These are phyloP conservation scores for Phrynocephalus versicolor DNA, from an alignment of 2,113 vertebrate species.

Conservation along the genomic window DNA sequence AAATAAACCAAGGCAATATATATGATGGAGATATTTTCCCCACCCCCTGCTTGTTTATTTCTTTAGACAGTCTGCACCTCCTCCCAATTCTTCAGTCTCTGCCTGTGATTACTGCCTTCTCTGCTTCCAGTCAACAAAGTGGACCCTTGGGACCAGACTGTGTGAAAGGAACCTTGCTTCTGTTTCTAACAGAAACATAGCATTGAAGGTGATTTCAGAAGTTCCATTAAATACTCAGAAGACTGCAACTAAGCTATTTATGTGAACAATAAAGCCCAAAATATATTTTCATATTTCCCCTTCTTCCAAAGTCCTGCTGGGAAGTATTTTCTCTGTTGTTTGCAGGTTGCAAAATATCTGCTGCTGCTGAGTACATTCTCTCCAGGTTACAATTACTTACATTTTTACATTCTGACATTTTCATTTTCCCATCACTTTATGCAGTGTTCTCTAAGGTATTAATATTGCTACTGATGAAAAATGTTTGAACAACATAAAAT, in stretches of 20 bases:
- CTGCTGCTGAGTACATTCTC: not conserved
- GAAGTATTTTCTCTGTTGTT: conserved; percentile 11
- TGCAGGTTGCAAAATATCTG: not conserved
- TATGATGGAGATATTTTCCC: not conserved
- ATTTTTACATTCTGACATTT: not conserved
- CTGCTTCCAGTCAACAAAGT: not conserved
- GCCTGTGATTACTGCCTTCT: not conserved
- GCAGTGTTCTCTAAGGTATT: not conserved
- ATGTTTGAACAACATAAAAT: not conserved
- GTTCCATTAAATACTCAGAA: conserved; percentile 12
- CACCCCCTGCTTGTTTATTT: not conserved
- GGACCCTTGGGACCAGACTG: no score
- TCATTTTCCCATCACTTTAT: not conserved
- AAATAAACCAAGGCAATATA: not conserved
- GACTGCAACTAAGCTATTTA: not conserved
- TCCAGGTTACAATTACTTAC: conserved; percentile 11
- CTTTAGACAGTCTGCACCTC: not conserved
- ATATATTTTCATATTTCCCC: not conserved
- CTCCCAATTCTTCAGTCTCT: not conserved
- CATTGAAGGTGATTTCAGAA: not conserved
- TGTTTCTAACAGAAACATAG: not conserved
- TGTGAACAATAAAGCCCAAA: not conserved
- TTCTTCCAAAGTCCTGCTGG: not conserved
- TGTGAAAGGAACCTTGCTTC: not conserved
- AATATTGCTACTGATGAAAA: not conserved